Evolutionary conservation across 2,113 vertebrate genomes (phyloP).

Genomic region (Actinemys pallida): DNA sequence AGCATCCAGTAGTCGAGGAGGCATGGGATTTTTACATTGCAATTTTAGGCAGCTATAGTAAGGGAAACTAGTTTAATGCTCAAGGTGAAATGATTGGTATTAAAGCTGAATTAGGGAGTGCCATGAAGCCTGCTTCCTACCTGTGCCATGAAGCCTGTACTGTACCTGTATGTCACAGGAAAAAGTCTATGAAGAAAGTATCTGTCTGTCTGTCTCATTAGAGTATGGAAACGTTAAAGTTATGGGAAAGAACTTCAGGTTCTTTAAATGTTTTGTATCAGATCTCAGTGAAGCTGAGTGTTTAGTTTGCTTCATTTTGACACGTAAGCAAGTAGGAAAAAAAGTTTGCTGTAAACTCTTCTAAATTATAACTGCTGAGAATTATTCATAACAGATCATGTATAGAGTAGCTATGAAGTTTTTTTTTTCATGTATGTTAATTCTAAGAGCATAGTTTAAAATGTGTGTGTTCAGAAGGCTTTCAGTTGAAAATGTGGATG

Average conservation of each 20-base stretch:
- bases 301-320: neutral
- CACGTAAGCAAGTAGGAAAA: neutral
- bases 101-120: neutral
- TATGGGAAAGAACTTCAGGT: neutral
- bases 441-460: neutral
- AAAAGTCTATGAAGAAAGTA: neutral
- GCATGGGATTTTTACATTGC: neutral
- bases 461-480: neutral
- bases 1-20: neutral
- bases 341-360: neutral
- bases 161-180: neutral
- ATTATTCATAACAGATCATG: neutral
- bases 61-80: neutral
- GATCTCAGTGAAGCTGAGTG: neutral
- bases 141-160: neutral
- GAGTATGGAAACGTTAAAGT: neutral
- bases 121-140: neutral
- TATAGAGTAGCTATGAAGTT: neutral
- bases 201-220: neutral
- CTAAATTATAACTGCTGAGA: neutral
- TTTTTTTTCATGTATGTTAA: constrained; percentile 1
- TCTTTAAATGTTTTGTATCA: neutral
- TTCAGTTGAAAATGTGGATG: constrained; percentile 25
- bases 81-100: neutral
- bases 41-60: neutral